phyloP scores from a whole-genome alignment of 1,140 invertebrate species.

The Neocloeon triangulifer region DNA sequence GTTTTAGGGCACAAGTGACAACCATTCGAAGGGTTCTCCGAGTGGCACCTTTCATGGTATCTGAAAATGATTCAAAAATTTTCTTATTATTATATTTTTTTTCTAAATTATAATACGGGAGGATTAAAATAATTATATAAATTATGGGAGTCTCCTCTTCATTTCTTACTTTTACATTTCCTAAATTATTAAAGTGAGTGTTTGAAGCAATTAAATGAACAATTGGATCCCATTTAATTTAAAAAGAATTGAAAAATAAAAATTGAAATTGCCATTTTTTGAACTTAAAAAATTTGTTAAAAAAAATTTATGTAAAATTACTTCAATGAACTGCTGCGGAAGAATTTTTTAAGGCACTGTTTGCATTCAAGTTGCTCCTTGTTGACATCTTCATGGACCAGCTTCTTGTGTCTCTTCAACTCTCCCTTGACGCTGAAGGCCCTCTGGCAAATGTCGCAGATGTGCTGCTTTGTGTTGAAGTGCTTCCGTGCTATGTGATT shows the following conservation, averaged over 20 bases:
- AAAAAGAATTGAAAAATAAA: slow-evolving; percentile 11
- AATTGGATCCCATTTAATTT: no score
- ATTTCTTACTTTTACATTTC: no score
- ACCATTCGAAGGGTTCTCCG: slow-evolving; percentile 10
- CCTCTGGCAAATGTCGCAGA: slow-evolving; percentile 6
- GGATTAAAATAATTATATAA: no score
- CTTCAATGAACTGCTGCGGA: slow-evolving; percentile 11
- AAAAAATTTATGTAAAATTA: slow-evolving; percentile 1
- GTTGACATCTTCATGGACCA: slow-evolving; percentile 5
- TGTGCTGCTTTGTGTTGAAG: slow-evolving; percentile 3
- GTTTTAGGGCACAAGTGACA: slow-evolving; percentile 12
- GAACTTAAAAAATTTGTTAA: no score
- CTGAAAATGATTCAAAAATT: no score
- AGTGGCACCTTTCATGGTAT: slow-evolving; percentile 10
- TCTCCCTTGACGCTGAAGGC: slow-evolving; percentile 4
- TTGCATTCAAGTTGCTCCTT: slow-evolving; percentile 6
- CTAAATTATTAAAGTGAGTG: no score
- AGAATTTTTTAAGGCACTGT: slow-evolving; percentile 9
- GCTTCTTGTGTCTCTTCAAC: slow-evolving; percentile 4
- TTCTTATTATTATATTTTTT: slow-evolving; percentile 7
- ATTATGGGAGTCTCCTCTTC: no score
- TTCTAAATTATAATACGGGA: slow-evolving; percentile 5
- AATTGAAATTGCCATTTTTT: slow-evolving; percentile 10
- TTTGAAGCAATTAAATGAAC: no score
- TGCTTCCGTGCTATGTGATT: no score